Percentiles rank a stretch among this genome's conserved stretches.
These are phyloP conservation scores for Amblyopsis rosae DNA, from an alignment of 2,113 vertebrate species.

Conservation along the genomic window DNA sequence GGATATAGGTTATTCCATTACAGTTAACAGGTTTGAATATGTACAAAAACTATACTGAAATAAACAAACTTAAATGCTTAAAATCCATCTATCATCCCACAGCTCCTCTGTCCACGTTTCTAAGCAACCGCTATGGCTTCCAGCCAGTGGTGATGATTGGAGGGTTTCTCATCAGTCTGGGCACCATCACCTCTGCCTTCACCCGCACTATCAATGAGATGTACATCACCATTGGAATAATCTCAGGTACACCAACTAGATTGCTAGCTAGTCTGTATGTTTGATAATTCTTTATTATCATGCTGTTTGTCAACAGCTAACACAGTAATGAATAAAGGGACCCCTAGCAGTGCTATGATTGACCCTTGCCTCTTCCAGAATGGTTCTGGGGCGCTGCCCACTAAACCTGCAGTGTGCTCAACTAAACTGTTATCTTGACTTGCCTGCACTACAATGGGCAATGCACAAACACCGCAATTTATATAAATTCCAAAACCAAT, in stretches of 20 bases:
- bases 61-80: background rate
- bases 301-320: background rate
- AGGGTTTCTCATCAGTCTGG: conserved; percentile 84
- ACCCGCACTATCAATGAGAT: conserved; percentile 83
- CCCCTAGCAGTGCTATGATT: conserved; percentile 54
- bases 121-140: conserved; percentile 87
- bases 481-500: too few species aligned
- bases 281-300: background rate
- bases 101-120: conserved; percentile 88
- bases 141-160: conserved; percentile 88
- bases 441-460: background rate
- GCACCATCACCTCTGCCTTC: conserved; percentile 86
- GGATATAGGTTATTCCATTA: background rate
- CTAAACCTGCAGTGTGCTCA: conserved; percentile 1
- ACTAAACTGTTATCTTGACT: background rate
- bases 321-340: conserved; percentile 39
- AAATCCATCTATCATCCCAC: conserved; percentile 2
- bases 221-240: conserved; percentile 85
- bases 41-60: background rate
- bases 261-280: background rate
- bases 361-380: conserved; percentile 34
- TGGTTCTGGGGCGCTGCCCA: conserved; percentile 16
- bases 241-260: conserved; percentile 81
- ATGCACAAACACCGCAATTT: conserved; percentile 8
- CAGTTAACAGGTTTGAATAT: background rate